phyloP scores from a whole-genome alignment of 2,888 invertebrate genomes.

The Nomada ruficornis region DNA sequence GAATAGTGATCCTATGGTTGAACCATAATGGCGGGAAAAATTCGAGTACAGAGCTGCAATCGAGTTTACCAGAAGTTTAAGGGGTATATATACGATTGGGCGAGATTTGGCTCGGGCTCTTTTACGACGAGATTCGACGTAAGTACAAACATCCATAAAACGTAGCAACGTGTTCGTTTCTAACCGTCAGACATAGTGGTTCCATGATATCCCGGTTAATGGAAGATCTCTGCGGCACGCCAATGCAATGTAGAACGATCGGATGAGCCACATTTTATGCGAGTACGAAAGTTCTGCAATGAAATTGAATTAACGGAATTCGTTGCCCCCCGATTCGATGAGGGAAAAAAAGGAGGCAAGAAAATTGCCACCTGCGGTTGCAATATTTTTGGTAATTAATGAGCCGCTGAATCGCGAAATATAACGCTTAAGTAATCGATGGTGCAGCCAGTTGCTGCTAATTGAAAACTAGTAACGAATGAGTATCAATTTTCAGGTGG shows the following conservation, averaged over 20 bases:
- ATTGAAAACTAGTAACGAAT: background rate
- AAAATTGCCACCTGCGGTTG: background rate
- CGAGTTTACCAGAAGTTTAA: background rate
- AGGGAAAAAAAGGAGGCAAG: background rate
- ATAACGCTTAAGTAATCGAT: background rate
- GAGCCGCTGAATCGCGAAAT: background rate
- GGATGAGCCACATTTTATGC: constrained; percentile 14
- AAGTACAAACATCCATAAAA: constrained; percentile 24
- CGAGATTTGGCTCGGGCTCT: constrained; percentile 3
- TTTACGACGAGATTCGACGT: constrained; percentile 6
- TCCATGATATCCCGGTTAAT: constrained; percentile 11
- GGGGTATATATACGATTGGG: background rate
- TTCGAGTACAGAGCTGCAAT: background rate
- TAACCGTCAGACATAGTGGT: background rate
- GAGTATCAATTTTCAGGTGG: background rate
- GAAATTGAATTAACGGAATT: background rate
- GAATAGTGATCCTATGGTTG: constrained; percentile 1
- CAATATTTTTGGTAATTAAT: background rate
- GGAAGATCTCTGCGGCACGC: constrained; percentile 2
- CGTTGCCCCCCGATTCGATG: background rate
- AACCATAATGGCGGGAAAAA: constrained; percentile 17
- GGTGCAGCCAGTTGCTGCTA: background rate
- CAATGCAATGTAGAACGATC: background rate
- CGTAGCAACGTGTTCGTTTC: background rate
- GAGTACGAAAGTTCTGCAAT: background rate